Base-by-base conservation (phyloP, 2,113 vertebrate species). In the Chelonoidis abingdonii region DNA sequence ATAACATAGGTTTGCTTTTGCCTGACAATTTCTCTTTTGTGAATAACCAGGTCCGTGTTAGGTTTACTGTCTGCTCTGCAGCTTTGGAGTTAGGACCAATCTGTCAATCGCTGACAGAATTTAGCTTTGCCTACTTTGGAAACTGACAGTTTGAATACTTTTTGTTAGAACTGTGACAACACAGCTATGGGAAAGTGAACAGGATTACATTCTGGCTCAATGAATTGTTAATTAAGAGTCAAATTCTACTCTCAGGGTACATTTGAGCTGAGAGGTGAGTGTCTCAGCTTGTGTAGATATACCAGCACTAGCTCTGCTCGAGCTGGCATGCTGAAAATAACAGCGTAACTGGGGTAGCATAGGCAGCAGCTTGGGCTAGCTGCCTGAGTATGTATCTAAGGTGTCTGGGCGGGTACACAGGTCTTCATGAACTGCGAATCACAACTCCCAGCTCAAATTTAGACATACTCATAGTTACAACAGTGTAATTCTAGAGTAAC, bases 1-100 rank as follows among this genome's bases (percentile, higher is more conserved):
- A 44, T 29, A 21, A 83, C 72, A 88, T 78, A 49, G 89, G 94
- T 80, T 91, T 89, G 6, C 57, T 92, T 93, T 86, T 57, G 90
- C 56, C 56, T 50, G 75, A 53, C 52, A 85, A 88, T 56, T 91
- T 80, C 24, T 62, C 62, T 84, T 78, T 24, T 86, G 31, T 78
- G 81, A 10, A 89, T 72, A 83, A 62, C 83, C 81, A 72, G 21
- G 81, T 69, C n/a, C 31, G 75, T 31, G 41, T 5, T 83, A 10
- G 14, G 31, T 96, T 87, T 90, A 41, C 10, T 3, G 6, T 62
- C 47, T 1, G 0, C 87, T 29, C 31, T 78, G 59, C 16, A 75
- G 50, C 22, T 93, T 57, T 52, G 22, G 94, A 83, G 29, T 38
- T 38, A 16, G 44, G 47, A 21, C 56, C 44, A 80, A 19, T 44